Percentiles rank a stretch among this genome's conserved stretches.
Conservation (phyloP, 2,113 vertebrate species). For the Mustela lutreola region DNA sequence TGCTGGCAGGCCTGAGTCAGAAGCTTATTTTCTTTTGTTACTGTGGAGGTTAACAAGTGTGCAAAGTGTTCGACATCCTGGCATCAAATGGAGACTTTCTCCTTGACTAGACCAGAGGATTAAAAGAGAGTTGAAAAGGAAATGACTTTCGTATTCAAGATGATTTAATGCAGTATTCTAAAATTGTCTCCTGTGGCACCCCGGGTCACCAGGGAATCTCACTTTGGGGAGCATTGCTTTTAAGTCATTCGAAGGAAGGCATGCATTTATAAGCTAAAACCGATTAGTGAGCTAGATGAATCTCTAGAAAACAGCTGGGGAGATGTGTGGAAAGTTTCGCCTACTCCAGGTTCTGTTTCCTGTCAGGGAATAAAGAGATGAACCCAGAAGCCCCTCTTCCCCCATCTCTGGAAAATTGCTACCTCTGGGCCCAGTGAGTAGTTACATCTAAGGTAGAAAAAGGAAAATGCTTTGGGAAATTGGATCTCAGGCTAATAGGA, state of each 20-base stretch:
- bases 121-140: constrained; percentile 47
- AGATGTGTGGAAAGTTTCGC: not conserved
- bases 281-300: not conserved
- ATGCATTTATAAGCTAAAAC: not conserved
- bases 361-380: not conserved
- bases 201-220: constrained; percentile 1
- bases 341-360: not conserved
- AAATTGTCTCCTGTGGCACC: constrained; percentile 33
- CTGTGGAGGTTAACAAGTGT: not conserved
- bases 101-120: constrained; percentile 29
- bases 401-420: not conserved
- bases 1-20: not conserved
- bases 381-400: too few species aligned
- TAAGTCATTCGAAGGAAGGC: constrained; percentile 39
- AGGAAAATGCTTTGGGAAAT: not conserved
- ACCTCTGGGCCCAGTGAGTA: not conserved
- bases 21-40: not conserved
- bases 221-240: constrained; percentile 42
- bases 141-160: constrained; percentile 8
- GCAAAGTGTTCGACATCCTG: not conserved
- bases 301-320: not conserved
- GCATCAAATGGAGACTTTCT: constrained; percentile 2
- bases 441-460: not conserved
- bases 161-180: constrained; percentile 38
- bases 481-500: not conserved